A percentile compares a stretch with the other conserved stretches of the same genome.
Evolutionary conservation across 2,888 invertebrate species (phyloP).

Genomic region (Amphimallon solstitiale): DNA sequence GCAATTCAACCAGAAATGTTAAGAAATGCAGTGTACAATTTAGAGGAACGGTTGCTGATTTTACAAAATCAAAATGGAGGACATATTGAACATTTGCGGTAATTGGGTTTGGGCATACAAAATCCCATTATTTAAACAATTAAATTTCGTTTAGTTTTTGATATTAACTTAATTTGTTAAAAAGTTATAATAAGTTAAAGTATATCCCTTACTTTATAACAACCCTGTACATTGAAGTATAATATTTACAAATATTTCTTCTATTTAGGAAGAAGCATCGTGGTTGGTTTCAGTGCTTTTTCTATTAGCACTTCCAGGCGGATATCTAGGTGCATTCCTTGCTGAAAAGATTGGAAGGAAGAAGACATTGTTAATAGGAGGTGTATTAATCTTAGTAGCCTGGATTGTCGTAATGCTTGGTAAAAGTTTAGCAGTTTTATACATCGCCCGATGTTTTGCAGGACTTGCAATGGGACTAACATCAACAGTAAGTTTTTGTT

Average conservation of each 20-base stretch:
- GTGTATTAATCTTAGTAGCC: constrained; percentile 66
- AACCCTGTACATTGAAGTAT: too few species aligned
- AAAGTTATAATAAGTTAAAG: too few species aligned
- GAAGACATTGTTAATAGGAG: constrained; percentile 64
- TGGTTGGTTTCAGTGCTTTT: constrained; percentile 69
- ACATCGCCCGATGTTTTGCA: constrained; percentile 71
- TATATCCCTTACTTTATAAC: too few species aligned
- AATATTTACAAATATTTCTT: background rate
- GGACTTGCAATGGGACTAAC: constrained; percentile 76
- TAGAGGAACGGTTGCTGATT: too few species aligned
- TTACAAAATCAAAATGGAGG: too few species aligned
- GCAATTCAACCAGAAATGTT: too few species aligned
- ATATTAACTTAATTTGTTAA: too few species aligned
- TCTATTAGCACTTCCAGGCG: constrained; percentile 68
- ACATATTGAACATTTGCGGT: too few species aligned
- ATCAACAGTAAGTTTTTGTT: background rate
- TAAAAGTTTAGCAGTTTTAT: constrained; percentile 64
- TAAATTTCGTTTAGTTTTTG: too few species aligned
- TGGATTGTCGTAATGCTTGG: constrained; percentile 59
- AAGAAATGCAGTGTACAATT: too few species aligned
- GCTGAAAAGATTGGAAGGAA: constrained; percentile 69
- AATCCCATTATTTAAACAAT: too few species aligned
- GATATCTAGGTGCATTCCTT: constrained; percentile 67
- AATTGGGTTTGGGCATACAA: too few species aligned
- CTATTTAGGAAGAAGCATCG: constrained; percentile 63